Percentiles rank a stretch among this genome's conserved stretches.
Evolutionary conservation across 2,797 vertebrate genomes (phyloP).

Genomic region (Enteromius fasciolatus): DNA sequence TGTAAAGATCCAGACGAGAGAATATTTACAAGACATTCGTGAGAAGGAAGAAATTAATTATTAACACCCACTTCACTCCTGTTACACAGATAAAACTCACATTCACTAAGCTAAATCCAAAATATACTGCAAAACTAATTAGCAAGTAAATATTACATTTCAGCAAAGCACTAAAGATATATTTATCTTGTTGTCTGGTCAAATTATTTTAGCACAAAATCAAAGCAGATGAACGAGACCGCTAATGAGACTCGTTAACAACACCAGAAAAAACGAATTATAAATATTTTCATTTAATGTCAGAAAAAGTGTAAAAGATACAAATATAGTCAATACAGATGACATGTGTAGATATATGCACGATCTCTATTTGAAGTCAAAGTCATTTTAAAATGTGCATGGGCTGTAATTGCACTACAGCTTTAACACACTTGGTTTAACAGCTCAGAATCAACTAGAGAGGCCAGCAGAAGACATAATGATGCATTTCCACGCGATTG

Average conservation of each 20-base stretch:
- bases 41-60: neutral
- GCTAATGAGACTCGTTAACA: neutral
- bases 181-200: neutral
- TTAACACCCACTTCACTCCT: conserved; percentile 8
- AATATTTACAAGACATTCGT: neutral
- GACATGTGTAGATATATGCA: neutral
- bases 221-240: neutral
- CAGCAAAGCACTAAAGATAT: neutral
- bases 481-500: neutral
- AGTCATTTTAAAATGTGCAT: neutral
- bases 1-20: neutral
- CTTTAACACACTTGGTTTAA: neutral
- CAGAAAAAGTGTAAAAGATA: neutral
- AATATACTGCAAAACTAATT: neutral
- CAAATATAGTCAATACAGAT: neutral
- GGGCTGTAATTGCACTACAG: neutral
- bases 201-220: conserved; percentile 3
- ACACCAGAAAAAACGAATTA: neutral
- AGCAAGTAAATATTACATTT: neutral
- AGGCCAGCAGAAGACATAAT: neutral
- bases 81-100: neutral
- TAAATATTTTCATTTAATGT: neutral
- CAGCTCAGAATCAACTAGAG: neutral
- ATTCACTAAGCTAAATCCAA: neutral
- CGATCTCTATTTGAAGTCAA: neutral